Percentiles rank a stretch among this genome's conserved stretches.
These are phyloP conservation scores for Lytechinus variegatus DNA, from an alignment of 35 echinoderm and acorn worm species.

Conservation along the genomic window DNA sequence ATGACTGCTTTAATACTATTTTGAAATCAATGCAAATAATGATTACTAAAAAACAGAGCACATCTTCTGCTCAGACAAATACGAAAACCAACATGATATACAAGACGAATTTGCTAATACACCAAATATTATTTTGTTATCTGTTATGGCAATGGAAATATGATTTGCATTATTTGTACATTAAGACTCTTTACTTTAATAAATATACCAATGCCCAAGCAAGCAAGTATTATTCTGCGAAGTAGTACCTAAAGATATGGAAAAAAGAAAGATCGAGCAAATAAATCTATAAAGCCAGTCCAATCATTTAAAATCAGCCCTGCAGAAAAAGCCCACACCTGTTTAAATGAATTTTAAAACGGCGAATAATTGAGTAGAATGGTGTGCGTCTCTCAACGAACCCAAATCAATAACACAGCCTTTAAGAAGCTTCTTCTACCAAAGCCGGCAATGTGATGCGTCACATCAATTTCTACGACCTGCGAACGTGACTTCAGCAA, in stretches of 20 bases:
- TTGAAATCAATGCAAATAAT: too few species aligned
- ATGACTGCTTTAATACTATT: too few species aligned
- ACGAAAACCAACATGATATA: too few species aligned
- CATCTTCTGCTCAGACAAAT: too few species aligned
- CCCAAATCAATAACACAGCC: constrained; percentile 1
- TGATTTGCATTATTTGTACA: too few species aligned
- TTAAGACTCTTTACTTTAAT: too few species aligned
- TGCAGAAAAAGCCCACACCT: neutral
- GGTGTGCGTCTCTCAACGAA: neutral
- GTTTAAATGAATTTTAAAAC: constrained; percentile 7
- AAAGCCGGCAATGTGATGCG: neutral
- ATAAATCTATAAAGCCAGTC: neutral
- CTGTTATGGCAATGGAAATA: too few species aligned
- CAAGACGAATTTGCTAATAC: too few species aligned
- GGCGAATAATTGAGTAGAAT: constrained; percentile 3
- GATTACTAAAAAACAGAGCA: too few species aligned
- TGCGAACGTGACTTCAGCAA: neutral
- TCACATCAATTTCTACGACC: constrained; percentile 11
- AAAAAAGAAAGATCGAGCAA: neutral
- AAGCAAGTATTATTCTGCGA: neutral
- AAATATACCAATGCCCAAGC: neutral
- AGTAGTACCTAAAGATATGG: neutral
- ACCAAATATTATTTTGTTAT: too few species aligned
- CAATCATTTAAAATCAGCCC: constrained; percentile 18
- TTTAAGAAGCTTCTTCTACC: neutral